Base-by-base conservation (phyloP, 1,140 invertebrate species). In the Cepaea nemoralis region DNA sequence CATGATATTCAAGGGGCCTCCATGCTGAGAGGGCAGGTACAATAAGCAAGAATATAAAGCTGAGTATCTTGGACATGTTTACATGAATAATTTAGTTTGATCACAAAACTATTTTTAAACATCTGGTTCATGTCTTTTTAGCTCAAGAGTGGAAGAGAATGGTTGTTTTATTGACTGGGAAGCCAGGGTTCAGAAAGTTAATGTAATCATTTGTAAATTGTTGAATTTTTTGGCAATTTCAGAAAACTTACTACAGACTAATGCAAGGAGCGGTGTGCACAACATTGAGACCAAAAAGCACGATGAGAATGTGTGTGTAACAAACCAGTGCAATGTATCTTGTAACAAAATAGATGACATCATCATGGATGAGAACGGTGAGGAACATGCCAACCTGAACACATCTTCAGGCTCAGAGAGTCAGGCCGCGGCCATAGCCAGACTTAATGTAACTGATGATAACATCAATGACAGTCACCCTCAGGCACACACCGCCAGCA, bases 351-450 rank as follows among this genome's bases (percentile, higher is more conserved):
- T 1, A 31, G 59, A 63, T 77, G 55, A 12, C 33, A 66, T 12
- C 33, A 55, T 19, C 19, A 55, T 55, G 50, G 50, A 55, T 55
- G 75, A 77, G n/a, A 8, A 77, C 6, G 39, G 59, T 31, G 77
- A 78, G n/a, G 77, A 69, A 31, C 5, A 14, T 24, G 42, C 48
- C 37, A 42, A 6, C 22, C 81, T 77, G 0, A 76, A 50, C 81
- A 77, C 55, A 27, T 63, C 73, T 67, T 74, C 77, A 10, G 42
- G 55, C 24, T 80, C 67, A 55, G 77, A 80, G 45, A 81, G 74
- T 71, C 82, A 75, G 67, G 73, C 70, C 50, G 77, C 70, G 55
- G 80, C 19, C 39, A 86, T 75, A 50, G 82, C 77, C 67, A 83
- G 55, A 59, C 55, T 81, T 31, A 84, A 83, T 66, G 82, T 83